Evolutionary conservation across 2,888 invertebrate genomes (phyloP).

Genomic region (Leptothorax acervorum): DNA sequence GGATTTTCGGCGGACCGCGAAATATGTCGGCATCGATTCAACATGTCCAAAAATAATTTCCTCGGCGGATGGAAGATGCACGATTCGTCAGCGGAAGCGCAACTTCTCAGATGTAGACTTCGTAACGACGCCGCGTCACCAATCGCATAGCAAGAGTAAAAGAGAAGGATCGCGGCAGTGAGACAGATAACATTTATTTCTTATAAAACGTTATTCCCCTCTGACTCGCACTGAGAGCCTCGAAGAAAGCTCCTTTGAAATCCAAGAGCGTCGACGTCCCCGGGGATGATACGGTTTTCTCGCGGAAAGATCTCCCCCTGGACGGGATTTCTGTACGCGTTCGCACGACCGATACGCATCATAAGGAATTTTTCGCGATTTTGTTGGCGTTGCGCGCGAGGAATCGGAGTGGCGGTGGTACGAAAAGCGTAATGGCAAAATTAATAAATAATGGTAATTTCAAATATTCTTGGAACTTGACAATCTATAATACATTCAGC

Average conservation of each 20-base stretch:
- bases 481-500: background rate
- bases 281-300: slow-evolving; percentile 43
- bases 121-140: slow-evolving; percentile 12
- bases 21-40: slow-evolving; percentile 55
- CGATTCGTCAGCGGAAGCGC: slow-evolving; percentile 27
- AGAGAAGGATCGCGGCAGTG: background rate
- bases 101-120: slow-evolving; percentile 11
- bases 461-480: background rate
- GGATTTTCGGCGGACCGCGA: slow-evolving; percentile 43
- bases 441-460: background rate
- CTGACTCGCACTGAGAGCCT: slow-evolving; percentile 11
- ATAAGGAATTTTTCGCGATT: slow-evolving; percentile 12
- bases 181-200: slow-evolving; percentile 11
- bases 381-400: background rate
- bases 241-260: slow-evolving; percentile 57
- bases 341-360: slow-evolving; percentile 25
- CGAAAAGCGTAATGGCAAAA: background rate
- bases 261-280: slow-evolving; percentile 46
- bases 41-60: slow-evolving; percentile 47
- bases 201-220: slow-evolving; percentile 41
- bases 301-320: slow-evolving; percentile 9
- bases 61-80: background rate
- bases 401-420: too few relatives aligned
- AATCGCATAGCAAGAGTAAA: background rate
- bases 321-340: background rate